Evolutionary conservation across 2,888 invertebrate species (phyloP), one percentile per base, ranked within the genome.

Genomic region (Habroteleia sp.): DNA sequence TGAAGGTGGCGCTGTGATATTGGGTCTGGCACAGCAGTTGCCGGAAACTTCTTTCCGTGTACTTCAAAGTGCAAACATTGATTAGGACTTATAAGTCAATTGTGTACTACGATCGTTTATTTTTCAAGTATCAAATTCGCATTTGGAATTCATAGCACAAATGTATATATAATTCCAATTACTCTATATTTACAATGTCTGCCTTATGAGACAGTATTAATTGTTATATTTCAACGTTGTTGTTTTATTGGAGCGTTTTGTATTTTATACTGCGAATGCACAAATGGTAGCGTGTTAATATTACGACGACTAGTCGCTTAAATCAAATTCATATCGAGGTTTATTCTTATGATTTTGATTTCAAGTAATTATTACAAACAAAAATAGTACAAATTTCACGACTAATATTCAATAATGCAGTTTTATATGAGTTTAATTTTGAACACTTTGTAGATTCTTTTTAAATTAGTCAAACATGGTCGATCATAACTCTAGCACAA

Each of bases 181-280:
- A 63, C 11, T 68, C 41, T 58, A 27, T 35, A 52, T 48, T 48
- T 56, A 44, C 14, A 5, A 48, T 39, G 42, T 66, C 48, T 46
- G 66, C 46, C 56, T 44, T 27, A 35, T 6, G 46, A 27, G 46
- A 66, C 66, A 60, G 73, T 73, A 73, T 66, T 66, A 66, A 52
- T 66, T 66, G 66, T 66, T 73, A 66, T 73, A 66, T 66, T 73
- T 73, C 60, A 44, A 73, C 46, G 65, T 73, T 66, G 54, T 60
- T 16, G 46, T 73, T 66, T 73, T 73, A 73, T 66, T 73, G 33
- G 52, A 66, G 23, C 37, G 56, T 72, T 72, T 72, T 56, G 33
- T 60, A 58, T 52, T 73, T 66, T 66, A 46, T 73, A 60, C 58
- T 71, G 37, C 52, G 33, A 52, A 29, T 50, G 29, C 60, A 46